Conservation (phyloP, 2,888 invertebrate genomes). For the Drosophila prostipennis region DNA sequence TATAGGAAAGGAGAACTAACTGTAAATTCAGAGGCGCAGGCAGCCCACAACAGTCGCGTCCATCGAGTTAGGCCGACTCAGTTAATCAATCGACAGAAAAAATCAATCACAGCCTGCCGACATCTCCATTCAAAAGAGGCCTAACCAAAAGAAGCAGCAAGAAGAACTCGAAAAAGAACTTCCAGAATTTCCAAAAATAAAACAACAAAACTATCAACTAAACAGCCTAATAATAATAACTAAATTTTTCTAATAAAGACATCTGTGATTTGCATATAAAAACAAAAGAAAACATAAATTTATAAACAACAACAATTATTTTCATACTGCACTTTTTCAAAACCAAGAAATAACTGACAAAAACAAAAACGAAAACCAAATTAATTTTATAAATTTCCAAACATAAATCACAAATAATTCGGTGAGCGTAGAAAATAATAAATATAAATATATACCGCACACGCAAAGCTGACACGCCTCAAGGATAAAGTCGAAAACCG, state of each 20-base stretch:
- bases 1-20: slow-evolving; percentile 14
- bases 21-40: slow-evolving; percentile 21
- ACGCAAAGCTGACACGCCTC: slow-evolving; percentile 49
- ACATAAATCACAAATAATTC: slow-evolving; percentile 37
- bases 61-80: slow-evolving; percentile 20
- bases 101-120: slow-evolving; percentile 80
- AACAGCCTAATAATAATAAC: slow-evolving; percentile 23
- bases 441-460: slow-evolving; percentile 41
- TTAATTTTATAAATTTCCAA: slow-evolving; percentile 55
- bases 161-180: slow-evolving; percentile 33
- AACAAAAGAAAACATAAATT: slow-evolving; percentile 38
- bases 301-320: slow-evolving; percentile 64
- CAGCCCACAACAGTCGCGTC: slow-evolving; percentile 34
- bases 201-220: slow-evolving; percentile 19
- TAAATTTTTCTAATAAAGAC: slow-evolving; percentile 50
- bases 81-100: slow-evolving; percentile 22
- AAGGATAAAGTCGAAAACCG: slow-evolving; percentile 40
- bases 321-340: slow-evolving; percentile 80
- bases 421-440: slow-evolving; percentile 23
- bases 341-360: slow-evolving; percentile 37
- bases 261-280: slow-evolving; percentile 79
- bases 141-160: slow-evolving; percentile 79
- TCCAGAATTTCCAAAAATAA: slow-evolving; percentile 15
- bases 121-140: slow-evolving; percentile 83
- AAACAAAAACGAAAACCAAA: slow-evolving; percentile 23